Evolutionary conservation across 2,888 invertebrate species (phyloP).

Genomic region (Melipona beecheii): DNA sequence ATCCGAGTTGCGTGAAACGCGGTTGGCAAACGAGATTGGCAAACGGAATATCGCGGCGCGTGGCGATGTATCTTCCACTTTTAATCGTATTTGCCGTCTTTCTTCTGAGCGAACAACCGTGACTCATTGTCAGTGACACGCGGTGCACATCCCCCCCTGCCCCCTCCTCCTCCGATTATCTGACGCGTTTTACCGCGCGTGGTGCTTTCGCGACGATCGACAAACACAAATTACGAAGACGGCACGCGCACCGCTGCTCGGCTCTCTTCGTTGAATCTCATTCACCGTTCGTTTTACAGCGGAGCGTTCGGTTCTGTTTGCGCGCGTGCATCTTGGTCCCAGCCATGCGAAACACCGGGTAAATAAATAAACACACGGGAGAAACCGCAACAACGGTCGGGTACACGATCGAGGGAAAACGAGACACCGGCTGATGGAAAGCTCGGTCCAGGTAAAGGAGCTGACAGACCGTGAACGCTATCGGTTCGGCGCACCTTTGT

Average conservation of each 20-base stretch:
- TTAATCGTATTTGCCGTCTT: constrained; percentile 41
- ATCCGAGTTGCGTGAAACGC: not conserved
- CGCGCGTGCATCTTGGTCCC: constrained; percentile 16
- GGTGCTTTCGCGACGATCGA: not conserved
- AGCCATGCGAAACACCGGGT: constrained; percentile 7
- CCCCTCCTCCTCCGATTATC: constrained; percentile 9
- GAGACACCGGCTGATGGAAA: constrained; percentile 52
- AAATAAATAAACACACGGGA: constrained; percentile 56
- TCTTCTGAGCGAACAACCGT: constrained; percentile 21
- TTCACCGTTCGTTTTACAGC: not conserved
- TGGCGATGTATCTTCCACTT: constrained; percentile 21
- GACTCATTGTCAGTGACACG: constrained; percentile 26
- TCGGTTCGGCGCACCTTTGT: constrained; percentile 38
- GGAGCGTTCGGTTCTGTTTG: not conserved
- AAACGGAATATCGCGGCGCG: not conserved
- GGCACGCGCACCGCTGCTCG: not conserved
- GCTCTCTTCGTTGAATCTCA: constrained; percentile 7
- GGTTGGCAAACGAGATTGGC: constrained; percentile 5
- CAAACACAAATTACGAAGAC: constrained; percentile 19
- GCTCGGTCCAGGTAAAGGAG: constrained; percentile 47
- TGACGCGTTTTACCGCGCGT: constrained; percentile 1
- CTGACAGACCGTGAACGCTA: constrained; percentile 43
- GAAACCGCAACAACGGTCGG: constrained; percentile 32
- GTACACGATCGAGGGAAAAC: constrained; percentile 57
- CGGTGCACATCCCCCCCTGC: not conserved